Evolutionary conservation across 1,140 invertebrate genomes (phyloP), one percentile per base, ranked within the genome.

Genomic region (Zaprionus kolodkinae): DNA sequence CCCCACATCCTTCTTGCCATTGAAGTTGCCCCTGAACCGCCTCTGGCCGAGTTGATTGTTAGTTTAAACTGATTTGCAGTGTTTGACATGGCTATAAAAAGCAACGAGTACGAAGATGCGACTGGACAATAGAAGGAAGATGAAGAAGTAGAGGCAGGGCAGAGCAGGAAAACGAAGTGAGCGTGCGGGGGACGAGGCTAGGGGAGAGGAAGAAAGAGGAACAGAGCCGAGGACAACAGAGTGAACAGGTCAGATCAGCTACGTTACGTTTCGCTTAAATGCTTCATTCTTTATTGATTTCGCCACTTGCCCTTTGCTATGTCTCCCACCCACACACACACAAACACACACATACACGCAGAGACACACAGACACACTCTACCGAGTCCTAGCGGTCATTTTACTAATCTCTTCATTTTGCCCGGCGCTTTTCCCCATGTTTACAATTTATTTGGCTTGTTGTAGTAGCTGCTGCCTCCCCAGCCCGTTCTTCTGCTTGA

Each of bases 31-130:
- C n/a, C 40, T 15, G n/a, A 15, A 15, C 40, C 40, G n/a, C 40
- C 40, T n/a, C 40, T 40, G 27, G 12, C n/a, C 52, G 12, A 43
- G 54, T 36, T 48, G 63, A 67, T 84, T 89, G 84, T 88, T 89
- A 88, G 84, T 89, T 88, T 88, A 84, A 88, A 88, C 85, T 88
- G 84, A 88, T 89, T 88, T 88, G 84, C 84, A 89, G 83, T 89
- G 84, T 88, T 88, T 89, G 85, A 88, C 84, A 89, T 89, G 84
- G 81, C 84, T 70, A 88, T 88, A 88, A 88, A 88, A 88, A 89
- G 85, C 73, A 83, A 89, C 79, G 84, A 83, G 72, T 25, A 64
- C 21, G 56, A 55, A 68, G 57, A 56, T 73, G 71, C 27, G 21
- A 25, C 54, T 27, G 33, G 30, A 48, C 17, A 38, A 7, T 13